Conservation (phyloP, 1,140 invertebrate genomes). For the Cotesia chilonis region DNA sequence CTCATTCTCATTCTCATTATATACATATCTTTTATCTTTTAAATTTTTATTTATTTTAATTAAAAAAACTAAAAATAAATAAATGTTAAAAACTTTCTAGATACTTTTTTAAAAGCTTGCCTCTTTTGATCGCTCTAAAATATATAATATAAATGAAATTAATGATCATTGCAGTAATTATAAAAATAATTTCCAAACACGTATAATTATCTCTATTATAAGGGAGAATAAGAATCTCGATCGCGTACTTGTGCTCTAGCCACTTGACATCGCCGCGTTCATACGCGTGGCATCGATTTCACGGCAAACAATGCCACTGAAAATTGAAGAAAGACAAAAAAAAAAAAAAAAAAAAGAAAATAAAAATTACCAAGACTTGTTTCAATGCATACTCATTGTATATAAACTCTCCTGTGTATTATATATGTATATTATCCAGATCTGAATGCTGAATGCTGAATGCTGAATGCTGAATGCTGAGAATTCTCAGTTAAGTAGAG, state of each 20-base stretch:
- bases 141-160: too few relatives aligned
- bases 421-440: too few relatives aligned
- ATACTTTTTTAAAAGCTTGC: too few relatives aligned
- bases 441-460: too few relatives aligned
- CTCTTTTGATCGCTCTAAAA: too few relatives aligned
- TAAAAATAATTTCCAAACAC: neutral
- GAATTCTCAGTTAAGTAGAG: too few relatives aligned
- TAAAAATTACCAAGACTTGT: constrained; percentile 23
- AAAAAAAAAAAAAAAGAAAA: neutral
- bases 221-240: neutral
- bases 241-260: too few relatives aligned
- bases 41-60: constrained; percentile 32
- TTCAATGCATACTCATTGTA: constrained; percentile 1
- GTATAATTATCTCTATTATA: constrained; percentile 2
- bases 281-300: constrained; percentile 41
- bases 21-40: too few relatives aligned
- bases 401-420: too few relatives aligned
- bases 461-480: too few relatives aligned
- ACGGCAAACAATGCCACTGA: constrained; percentile 35
- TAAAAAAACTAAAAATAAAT: constrained; percentile 57
- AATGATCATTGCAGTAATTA: neutral
- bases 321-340: neutral
- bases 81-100: constrained; percentile 47
- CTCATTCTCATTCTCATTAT: too few relatives aligned
- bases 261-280: constrained; percentile 19